Evolutionary conservation across 2,113 vertebrate genomes (phyloP).

Genomic region (Antennarius striatus): DNA sequence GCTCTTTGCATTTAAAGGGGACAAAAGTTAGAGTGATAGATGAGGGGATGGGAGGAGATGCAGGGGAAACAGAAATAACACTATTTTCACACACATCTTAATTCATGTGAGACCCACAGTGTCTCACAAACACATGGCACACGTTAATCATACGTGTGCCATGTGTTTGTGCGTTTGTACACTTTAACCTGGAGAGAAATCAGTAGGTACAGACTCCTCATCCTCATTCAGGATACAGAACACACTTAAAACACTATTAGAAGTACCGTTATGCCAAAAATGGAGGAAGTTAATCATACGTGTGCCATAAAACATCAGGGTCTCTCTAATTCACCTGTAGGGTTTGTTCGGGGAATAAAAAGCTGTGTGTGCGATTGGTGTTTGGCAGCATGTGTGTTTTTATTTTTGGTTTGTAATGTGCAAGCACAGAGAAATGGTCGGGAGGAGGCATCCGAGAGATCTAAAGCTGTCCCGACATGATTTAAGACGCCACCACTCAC

Average conservation of each 20-base stretch:
- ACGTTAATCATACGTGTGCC: conserved; percentile 2
- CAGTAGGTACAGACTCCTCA: conserved; percentile 14
- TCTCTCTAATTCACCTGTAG: conserved; percentile 7
- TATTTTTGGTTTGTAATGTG: neutral
- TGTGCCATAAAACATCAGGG: conserved; percentile 11
- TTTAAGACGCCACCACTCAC: conserved; percentile 48
- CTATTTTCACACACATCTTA: conserved; percentile 32
- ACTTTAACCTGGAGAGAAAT: conserved; percentile 12
- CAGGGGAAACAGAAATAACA: neutral
- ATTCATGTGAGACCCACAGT: conserved; percentile 16
- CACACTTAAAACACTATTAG: conserved; percentile 17
- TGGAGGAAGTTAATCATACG: conserved; percentile 18
- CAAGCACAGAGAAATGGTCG: conserved; percentile 22
- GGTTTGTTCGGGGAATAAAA: too few relatives aligned
- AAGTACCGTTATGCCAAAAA: conserved; percentile 25
- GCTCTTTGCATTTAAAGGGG: conserved; percentile 36
- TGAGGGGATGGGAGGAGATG: conserved; percentile 11
- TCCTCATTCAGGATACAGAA: conserved; percentile 22
- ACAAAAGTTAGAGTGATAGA: conserved; percentile 27
- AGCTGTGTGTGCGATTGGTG: too few relatives aligned
- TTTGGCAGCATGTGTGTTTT: neutral
- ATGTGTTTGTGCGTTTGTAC: conserved; percentile 8
- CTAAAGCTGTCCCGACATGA: conserved; percentile 44
- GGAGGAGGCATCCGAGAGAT: conserved; percentile 25
- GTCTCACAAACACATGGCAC: conserved; percentile 21